Conservation (phyloP, 2,888 invertebrate genomes). For the Tenthredo notha region DNA sequence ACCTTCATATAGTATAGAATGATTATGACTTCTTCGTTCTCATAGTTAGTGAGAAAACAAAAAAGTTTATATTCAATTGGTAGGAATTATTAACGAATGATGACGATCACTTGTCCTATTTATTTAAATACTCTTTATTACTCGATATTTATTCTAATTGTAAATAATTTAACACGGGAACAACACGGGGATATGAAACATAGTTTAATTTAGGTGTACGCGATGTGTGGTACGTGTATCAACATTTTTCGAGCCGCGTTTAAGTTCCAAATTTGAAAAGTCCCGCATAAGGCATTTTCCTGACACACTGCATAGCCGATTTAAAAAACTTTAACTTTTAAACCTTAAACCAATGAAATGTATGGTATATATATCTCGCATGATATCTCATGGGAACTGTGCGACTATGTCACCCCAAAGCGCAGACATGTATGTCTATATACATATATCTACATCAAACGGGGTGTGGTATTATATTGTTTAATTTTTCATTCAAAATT, state of each 20-base stretch:
- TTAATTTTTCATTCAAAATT: not conserved
- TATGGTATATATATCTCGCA: not conserved
- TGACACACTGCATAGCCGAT: too few species aligned
- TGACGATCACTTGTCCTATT: constrained; percentile 5
- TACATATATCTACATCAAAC: not conserved
- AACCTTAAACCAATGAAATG: not conserved
- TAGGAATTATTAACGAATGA: not conserved
- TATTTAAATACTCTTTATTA: constrained; percentile 24
- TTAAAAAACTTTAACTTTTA: too few species aligned
- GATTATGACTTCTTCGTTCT: too few species aligned
- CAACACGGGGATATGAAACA: not conserved
- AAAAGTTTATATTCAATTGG: not conserved
- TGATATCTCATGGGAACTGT: not conserved
- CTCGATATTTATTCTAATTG: not conserved
- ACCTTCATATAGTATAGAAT: not conserved
- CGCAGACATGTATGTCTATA: too few species aligned
- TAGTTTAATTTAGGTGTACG: not conserved
- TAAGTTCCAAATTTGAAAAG: too few species aligned
- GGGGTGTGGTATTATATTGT: constrained; percentile 1
- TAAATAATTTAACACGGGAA: not conserved
- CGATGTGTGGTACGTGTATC: not conserved
- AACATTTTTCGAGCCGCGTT: not conserved
- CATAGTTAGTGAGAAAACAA: not conserved
- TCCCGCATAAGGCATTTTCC: too few species aligned
- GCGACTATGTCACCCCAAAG: constrained; percentile 14